Conservation (phyloP, 1,140 invertebrate genomes). For the Trichoplusia ni region DNA sequence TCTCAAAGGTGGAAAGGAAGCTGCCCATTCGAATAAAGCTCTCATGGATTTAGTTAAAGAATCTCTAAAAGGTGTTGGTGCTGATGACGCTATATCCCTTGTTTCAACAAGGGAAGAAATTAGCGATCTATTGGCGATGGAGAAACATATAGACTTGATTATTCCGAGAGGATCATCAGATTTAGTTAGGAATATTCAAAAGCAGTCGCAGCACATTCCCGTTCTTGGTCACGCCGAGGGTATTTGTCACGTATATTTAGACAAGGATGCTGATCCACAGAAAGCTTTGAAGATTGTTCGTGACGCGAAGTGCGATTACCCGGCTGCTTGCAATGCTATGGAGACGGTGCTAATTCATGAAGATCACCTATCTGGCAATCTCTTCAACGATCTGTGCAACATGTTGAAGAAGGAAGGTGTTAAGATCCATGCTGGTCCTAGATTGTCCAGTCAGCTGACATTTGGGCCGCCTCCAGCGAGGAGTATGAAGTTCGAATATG, state of each 20-base stretch:
- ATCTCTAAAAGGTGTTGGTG: constrained; percentile 90
- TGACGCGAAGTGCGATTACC: constrained; percentile 99
- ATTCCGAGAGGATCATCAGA: constrained; percentile 98
- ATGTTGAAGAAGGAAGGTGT: constrained; percentile 96
- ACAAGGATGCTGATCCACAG: constrained; percentile 92
- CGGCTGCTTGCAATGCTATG: constrained; percentile 99
- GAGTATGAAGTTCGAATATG: constrained; percentile 95
- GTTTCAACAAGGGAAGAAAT: constrained; percentile 98
- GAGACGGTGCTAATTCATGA: constrained; percentile 98
- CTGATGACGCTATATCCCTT: constrained; percentile 92
- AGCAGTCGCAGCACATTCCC: constrained; percentile 96
- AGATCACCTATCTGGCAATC: constrained; percentile 86
- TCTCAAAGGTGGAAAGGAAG: constrained; percentile 98
- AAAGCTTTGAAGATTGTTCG: constrained; percentile 95
- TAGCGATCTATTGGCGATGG: constrained; percentile 94
- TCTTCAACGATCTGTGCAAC: constrained; percentile 96
- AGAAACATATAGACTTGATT: constrained; percentile 97
- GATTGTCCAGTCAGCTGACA: constrained; percentile 85
- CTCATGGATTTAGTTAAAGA: constrained; percentile 97
- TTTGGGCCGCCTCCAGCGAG: constrained; percentile 96
- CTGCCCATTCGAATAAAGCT: constrained; percentile 94
- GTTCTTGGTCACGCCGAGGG: constrained; percentile 99
- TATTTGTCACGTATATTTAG: constrained; percentile 98
- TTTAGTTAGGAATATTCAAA: constrained; percentile 94
- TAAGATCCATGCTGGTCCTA: constrained; percentile 94